Conservation (phyloP, 2,113 vertebrate species). For the Oncorhynchus kisutch region DNA sequence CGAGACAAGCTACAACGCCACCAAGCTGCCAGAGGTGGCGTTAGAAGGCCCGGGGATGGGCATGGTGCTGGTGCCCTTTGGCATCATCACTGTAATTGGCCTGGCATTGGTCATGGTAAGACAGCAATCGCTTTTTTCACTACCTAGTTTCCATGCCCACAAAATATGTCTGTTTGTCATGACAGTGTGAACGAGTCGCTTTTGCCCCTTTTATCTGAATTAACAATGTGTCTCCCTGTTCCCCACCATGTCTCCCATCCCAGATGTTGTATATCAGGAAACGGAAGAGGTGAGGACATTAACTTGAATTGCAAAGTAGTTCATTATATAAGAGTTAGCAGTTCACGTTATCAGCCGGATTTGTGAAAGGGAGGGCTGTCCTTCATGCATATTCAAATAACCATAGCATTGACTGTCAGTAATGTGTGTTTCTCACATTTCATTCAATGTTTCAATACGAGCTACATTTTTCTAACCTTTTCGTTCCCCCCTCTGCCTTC, state of each 20-base stretch:
- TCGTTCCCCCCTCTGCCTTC: neutral
- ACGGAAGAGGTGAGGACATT: constrained; percentile 84
- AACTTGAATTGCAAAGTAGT: neutral
- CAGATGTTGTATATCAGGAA: constrained; percentile 97
- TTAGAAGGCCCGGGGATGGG: constrained; percentile 75
- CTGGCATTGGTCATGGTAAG: constrained; percentile 91
- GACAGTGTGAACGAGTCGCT: neutral
- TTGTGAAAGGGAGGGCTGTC: neutral
- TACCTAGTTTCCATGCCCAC: neutral
- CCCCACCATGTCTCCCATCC: constrained; percentile 47
- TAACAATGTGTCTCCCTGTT: neutral
- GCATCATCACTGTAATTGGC: constrained; percentile 91
- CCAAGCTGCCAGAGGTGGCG: constrained; percentile 75
- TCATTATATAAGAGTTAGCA: neutral
- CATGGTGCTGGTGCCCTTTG: constrained; percentile 90
- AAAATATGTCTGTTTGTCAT: neutral
- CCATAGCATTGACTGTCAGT: neutral
- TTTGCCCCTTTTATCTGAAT: neutral
- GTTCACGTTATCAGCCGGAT: neutral
- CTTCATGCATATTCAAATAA: neutral
- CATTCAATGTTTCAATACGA: too few species aligned
- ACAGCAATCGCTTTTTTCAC: constrained; percentile 1
- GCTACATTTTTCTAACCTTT: too few species aligned
- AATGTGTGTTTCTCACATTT: too few species aligned
- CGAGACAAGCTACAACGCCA: constrained; percentile 84